Evolutionary conservation across 2,888 invertebrate species (phyloP), one percentile per base, ranked within the genome.

Genomic region (Agonopterix arenella): DNA sequence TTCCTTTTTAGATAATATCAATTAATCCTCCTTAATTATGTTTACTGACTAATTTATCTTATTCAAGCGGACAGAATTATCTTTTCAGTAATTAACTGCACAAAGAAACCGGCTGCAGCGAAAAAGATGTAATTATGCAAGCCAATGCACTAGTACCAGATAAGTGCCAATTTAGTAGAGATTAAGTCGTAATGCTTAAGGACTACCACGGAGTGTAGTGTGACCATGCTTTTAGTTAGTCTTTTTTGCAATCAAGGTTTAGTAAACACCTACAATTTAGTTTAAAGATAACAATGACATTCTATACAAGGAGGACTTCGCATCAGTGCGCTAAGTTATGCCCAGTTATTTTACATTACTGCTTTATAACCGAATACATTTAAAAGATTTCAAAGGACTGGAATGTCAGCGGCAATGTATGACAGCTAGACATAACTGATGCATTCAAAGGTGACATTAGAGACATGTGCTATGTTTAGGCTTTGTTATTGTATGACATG

Each of bases 151-250:
- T 61, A 62, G 64, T 64, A 65, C 62, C 11, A 73, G 77, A 76
- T 77, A 80, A 72, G 73, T 66, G 70, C 72, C 72, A 78, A 81
- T 82, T 79, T 75, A 73, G 66, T 60, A 55, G 61, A 79, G 83
- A 83, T 82, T 84, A 82, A 76, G 76, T 73, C 72, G 75, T 81
- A 77, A 79, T 76, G 73, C 70, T 75, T 64, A 69, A 60, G 69
- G 68, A 68, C 71, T 71, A 69, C 73, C 68, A 60, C 66, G 56
- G 66, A 49, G 63, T 53, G 57, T 47, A 45, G 45, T 55, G 61
- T 66, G 58, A 54, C 68, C 60, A 68, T 40, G 40, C 9, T 9
- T 40, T 40, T 40, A 40, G 28, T 5, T 28, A 28, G 28, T 40
- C 40, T n/a, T 9, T 40, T 40, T 9, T 40, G 40, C 10, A 28